Conservation (phyloP, 2,113 vertebrate genomes). For the Callospermophilus lateralis region DNA sequence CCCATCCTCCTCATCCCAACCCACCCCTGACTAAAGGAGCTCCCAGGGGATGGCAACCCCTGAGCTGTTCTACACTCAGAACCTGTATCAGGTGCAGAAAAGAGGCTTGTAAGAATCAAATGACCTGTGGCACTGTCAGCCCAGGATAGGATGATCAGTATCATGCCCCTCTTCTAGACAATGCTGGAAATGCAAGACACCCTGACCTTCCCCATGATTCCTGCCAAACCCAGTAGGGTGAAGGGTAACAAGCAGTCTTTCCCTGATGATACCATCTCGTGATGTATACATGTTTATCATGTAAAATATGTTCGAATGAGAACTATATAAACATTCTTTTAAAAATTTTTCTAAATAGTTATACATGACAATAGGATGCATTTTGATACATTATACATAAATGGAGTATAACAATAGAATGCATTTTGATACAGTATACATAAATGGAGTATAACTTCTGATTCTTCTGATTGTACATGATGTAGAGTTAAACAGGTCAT, state of each 20-base stretch:
- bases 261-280: background rate
- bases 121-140: background rate
- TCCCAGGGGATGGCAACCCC: background rate
- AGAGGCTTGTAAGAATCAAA: background rate
- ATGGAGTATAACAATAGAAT: no score
- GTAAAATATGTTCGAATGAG: background rate
- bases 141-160: background rate
- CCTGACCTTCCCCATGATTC: background rate
- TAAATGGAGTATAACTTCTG: no score
- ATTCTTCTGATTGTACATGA: no score
- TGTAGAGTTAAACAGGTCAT: no score
- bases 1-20: background rate
- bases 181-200: background rate
- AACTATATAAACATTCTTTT: background rate
- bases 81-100: background rate
- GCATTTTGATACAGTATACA: no score
- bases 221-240: fast-evolving
- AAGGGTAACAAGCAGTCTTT: background rate
- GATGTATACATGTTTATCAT: background rate
- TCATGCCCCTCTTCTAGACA: background rate
- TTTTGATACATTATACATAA: no score
- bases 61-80: fast-evolving
- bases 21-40: background rate
- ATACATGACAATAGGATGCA: no score
- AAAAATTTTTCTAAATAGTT: no score